Base-by-base conservation (phyloP, 2,888 invertebrate species). In the Drosophila kanekoi region DNA sequence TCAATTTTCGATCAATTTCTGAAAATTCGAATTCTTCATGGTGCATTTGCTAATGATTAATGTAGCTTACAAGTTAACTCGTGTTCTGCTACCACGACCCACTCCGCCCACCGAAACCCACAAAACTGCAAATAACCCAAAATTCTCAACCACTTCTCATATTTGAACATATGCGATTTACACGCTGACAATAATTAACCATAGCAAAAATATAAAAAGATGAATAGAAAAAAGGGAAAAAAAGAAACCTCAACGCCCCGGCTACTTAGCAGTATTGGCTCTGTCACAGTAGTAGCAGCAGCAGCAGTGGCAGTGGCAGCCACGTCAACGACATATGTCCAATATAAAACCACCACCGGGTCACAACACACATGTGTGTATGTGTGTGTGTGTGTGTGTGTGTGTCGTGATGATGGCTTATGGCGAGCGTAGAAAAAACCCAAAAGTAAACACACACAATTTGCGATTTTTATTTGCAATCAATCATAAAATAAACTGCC, bases 391-490 rank as follows among this genome's bases (percentile, higher is more conserved):
- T 47, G 52, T 63, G 68, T 73, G 71, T 77, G 69, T 54, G 63
- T 71, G 56, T 54, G 53, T 62, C 38, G 38, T 45, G 63, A 38
- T 67, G 44, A 49, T 43, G 63, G 53, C 45, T 63, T 49, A 40
- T 58, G 64, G 54, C 6, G 64, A 53, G 52, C 58, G 60, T 10
- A 51, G 57, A 79, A 79, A 75, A 67, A 82, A 79, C 77, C 77
- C 68, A 57, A 86, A 81, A 86, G 76, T 81, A 88, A 86, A 86
- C 77, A 88, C 53, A 77, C 54, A 83, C 73, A 81, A 78, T 86
- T 88, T 86, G 87, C 80, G 81, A 88, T 86, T 86, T 87, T 88
- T 88, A 88, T 87, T 88, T 81, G 88, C 86, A 88, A 87, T 87
- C 86, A 87, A 87, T 87, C 86, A 87, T 87, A 87, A 88, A 85